Evolutionary conservation across 2,888 invertebrate species (phyloP).

Genomic region (Ditula angustiorana): DNA sequence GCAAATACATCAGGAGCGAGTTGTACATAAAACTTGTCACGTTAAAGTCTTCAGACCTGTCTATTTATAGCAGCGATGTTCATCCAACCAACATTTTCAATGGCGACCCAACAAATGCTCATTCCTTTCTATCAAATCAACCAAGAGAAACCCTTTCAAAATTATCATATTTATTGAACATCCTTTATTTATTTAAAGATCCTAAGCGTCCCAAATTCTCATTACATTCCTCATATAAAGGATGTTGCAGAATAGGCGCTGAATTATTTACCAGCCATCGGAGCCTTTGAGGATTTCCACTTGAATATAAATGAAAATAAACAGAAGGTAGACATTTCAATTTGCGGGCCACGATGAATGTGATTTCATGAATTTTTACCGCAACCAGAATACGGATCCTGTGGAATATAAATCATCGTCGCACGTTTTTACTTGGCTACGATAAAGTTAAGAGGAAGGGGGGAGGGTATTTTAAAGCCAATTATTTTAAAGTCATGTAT

Average conservation of each 20-base stretch:
- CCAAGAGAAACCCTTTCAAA: not conserved
- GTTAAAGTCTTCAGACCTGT: too few relatives aligned
- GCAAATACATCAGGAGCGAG: too few relatives aligned
- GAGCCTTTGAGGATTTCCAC: slow-evolving; percentile 34
- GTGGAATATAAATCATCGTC: slow-evolving; percentile 4
- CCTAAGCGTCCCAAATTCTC: slow-evolving; percentile 7
- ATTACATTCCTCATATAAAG: slow-evolving; percentile 26
- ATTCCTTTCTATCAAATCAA: not conserved
- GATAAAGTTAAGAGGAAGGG: not conserved
- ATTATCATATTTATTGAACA: slow-evolving; percentile 24
- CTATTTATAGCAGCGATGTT: too few relatives aligned
- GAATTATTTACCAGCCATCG: slow-evolving; percentile 45
- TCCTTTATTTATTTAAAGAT: slow-evolving; percentile 18
- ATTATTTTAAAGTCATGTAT: not conserved
- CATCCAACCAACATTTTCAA: not conserved
- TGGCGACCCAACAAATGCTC: not conserved
- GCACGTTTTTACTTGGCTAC: not conserved
- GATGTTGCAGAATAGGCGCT: slow-evolving; percentile 28
- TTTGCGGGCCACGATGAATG: slow-evolving; percentile 54
- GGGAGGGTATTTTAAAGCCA: not conserved
- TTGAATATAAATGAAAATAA: slow-evolving; percentile 47
- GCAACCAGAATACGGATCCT: slow-evolving; percentile 10
- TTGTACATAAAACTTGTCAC: too few relatives aligned
- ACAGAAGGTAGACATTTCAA: slow-evolving; percentile 52
- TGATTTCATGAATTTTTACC: slow-evolving; percentile 56